phyloP scores from a whole-genome alignment of 2,113 vertebrate species.

The Peromyscus polionotus region DNA sequence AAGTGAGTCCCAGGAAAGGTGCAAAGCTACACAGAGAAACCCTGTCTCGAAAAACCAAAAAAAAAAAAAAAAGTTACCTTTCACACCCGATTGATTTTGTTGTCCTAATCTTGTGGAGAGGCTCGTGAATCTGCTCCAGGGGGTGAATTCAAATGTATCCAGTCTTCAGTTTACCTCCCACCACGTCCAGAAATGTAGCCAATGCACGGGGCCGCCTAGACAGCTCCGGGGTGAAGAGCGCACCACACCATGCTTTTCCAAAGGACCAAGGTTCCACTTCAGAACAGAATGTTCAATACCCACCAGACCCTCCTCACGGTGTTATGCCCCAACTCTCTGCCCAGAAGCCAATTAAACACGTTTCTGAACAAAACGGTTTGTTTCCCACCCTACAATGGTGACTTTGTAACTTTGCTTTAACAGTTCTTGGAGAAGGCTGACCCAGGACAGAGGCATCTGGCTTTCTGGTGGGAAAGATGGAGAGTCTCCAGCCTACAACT shows the following conservation, averaged over 20 bases:
- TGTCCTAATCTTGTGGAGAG: neutral
- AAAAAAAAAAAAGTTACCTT: neutral
- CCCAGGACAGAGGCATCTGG: neutral
- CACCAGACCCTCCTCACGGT: neutral
- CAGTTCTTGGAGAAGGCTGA: constrained; percentile 12
- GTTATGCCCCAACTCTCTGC: neutral
- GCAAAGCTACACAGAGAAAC: too few species aligned
- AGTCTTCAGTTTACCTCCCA: neutral
- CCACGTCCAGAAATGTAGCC: neutral
- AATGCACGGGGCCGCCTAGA: neutral
- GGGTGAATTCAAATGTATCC: neutral
- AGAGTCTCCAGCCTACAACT: neutral
- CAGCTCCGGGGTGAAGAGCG: neutral
- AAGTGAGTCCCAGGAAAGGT: too few species aligned
- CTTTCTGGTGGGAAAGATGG: neutral
- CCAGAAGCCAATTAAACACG: neutral
- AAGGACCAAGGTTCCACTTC: neutral
- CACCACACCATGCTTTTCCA: neutral
- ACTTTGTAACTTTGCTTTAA: constrained; percentile 37
- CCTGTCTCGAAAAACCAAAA: too few species aligned
- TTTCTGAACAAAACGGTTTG: constrained; percentile 36
- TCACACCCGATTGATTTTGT: neutral
- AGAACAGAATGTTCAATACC: neutral
- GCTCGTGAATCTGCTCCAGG: neutral
- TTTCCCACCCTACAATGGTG: neutral